Evolutionary conservation across 2,888 invertebrate species (phyloP), one percentile per base, ranked within the genome.

Genomic region (Ochropacha duplaris): DNA sequence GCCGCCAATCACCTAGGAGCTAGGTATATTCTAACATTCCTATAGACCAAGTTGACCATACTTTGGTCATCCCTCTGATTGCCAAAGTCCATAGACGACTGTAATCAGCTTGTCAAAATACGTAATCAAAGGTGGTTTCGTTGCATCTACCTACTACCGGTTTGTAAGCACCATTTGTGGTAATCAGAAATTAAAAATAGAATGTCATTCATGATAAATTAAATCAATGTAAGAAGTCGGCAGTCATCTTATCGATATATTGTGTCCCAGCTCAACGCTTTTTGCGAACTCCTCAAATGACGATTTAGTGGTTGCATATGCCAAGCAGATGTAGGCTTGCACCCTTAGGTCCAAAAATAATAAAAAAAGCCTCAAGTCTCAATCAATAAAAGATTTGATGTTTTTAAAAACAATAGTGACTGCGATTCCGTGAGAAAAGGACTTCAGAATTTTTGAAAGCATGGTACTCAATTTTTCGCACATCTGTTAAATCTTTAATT

Each of bases 261-360:
- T 14, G 5, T 3, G 28, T 44, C 26, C 54, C 84, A 78, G 60
- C 88, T 71, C 83, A 82, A 79, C 62, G 64, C 71, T 80, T 84
- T 86, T 88, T 82, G 89, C 87, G 66, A 86, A 83, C 72, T 81
- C 66, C 77, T 81, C 76, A 84, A 82, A 84, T 77, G 83, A 83
- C 82, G 80, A 77, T 74, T 84, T 81, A 81, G 79, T 78, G 83
- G 83, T 76, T 83, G 84, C 91, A 92, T 79, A 77, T 91, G 91
- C 79, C 69, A 70, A 78, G 71, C 91, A 91, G 89, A 90, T 92
- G 91, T 81, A 85, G 72, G 65, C 68, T 65, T 74, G 69, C 66
- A 76, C 76, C 79, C 78, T 73, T 67, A 76, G 76, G 64, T 66
- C 76, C 73, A 67, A 74, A 84, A 80, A 76, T 62, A 80, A 76